Evolutionary conservation across 1,140 invertebrate species (phyloP), one percentile per base, ranked within the genome.

Genomic region (Zaprionus ghesquierei): DNA sequence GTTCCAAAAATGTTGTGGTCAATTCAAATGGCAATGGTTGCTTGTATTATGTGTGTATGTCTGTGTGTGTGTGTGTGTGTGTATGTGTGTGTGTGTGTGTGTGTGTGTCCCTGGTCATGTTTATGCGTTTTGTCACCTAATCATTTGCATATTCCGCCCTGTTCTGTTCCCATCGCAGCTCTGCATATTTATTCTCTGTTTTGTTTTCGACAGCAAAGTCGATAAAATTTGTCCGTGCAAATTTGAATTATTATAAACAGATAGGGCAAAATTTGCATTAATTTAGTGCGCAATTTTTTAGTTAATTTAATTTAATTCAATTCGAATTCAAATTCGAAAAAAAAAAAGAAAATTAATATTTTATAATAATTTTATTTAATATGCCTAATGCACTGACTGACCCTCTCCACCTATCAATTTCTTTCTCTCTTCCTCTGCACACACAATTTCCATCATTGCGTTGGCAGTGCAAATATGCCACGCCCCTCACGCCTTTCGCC

Each of bases 1-100:
- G 53, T 62, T 73, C 69, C 66, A 77, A 85, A 76, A 85, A 84
- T 68, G 69, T 80, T 84, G 80, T 63, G 80, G 80, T 85, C 60
- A 72, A 65, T 61, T 41, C 35, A 62, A 80, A 70, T 56, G 62
- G 72, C 74, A 61, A 20, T 54, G 66, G 58, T 51, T 53, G 66
- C 59, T 44, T 27, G 38, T 41, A n/a, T 5, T 60, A 23, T 10
- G 27, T 54, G 6, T 33, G 29, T 33, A 6, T 22, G 29, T 54
- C 27, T 31, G 29, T 29, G 15, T 33, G 20, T 27, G 38, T 29
- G 54, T 38, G 49, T 54, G 49, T 15, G 5, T 54, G 29, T 6
- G 22, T 20, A 25, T 33, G 56, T 46, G 35, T 55, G 50, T 35
- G 49, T 44, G 27, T 12, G 5, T 25, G 27, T 27, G 54, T 31